Evolutionary conservation across 1,140 invertebrate species (phyloP).

Genomic region (Meloidogyne exigua): DNA sequence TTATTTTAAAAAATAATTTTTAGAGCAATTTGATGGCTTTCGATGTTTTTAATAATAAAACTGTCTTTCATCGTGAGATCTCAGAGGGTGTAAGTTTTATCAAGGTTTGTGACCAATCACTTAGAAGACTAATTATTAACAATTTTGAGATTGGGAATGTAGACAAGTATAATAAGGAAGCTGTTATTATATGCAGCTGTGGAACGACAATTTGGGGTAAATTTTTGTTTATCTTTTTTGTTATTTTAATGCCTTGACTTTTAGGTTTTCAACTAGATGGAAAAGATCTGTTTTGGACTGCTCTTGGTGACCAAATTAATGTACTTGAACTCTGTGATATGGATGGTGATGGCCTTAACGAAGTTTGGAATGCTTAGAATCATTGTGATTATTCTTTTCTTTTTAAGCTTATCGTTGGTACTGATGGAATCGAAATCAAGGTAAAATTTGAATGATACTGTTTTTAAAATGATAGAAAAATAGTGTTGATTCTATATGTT

Average conservation of each 20-base stretch:
- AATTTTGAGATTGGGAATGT: conserved; percentile 28
- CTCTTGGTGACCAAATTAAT: conserved; percentile 41
- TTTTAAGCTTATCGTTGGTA: conserved; percentile 48
- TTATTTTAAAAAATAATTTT: not conserved
- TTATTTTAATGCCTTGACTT: not conserved
- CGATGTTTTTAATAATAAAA: conserved; percentile 48
- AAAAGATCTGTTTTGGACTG: conserved; percentile 45
- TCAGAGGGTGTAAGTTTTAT: conserved; percentile 40
- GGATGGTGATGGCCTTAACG: conserved; percentile 45
- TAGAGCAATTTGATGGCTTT: conserved; percentile 30
- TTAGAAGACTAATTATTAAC: not conserved
- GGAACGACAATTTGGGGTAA: conserved; percentile 47
- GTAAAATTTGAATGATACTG: no score
- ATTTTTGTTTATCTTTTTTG: not conserved
- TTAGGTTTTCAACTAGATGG: conserved; percentile 29
- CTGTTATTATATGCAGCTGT: conserved; percentile 41
- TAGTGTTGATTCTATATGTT: no score
- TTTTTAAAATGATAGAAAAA: no score
- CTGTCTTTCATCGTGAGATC: conserved; percentile 44
- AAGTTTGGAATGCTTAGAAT: conserved; percentile 18
- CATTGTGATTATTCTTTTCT: conserved; percentile 15
- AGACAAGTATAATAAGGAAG: conserved; percentile 27
- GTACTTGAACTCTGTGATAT: conserved; percentile 45
- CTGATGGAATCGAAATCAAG: conserved; percentile 49
- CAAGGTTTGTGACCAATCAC: conserved; percentile 8